phyloP scores from a whole-genome alignment of 2,888 invertebrate species.

The Eupithecia pulchellata region DNA sequence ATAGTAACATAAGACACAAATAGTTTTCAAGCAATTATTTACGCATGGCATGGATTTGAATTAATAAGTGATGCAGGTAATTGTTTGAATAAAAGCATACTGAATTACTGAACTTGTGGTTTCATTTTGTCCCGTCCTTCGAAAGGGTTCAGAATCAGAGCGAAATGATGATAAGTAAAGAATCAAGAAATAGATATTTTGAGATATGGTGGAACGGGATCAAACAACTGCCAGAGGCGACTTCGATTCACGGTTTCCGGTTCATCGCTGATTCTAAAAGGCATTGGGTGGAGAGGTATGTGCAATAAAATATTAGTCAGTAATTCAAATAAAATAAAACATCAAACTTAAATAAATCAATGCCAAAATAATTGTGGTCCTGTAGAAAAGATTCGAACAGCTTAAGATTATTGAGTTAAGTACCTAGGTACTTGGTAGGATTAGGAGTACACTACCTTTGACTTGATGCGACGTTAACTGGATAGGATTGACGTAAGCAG shows the following conservation, averaged over 20 bases:
- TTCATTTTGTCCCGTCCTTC: constrained; percentile 10
- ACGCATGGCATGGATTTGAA: constrained; percentile 11
- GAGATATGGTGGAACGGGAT: constrained; percentile 81
- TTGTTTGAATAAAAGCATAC: constrained; percentile 1
- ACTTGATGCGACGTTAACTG: not conserved
- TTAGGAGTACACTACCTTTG: not conserved
- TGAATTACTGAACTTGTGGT: constrained; percentile 2
- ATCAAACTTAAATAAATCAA: not conserved
- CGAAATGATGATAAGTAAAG: constrained; percentile 37
- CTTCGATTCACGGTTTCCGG: constrained; percentile 87
- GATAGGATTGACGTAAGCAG: not conserved
- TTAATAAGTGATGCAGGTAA: constrained; percentile 17
- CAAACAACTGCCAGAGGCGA: constrained; percentile 76
- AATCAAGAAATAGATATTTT: constrained; percentile 62
- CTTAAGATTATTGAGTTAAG: not conserved
- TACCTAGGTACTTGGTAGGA: not conserved
- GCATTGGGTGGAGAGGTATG: constrained; percentile 87
- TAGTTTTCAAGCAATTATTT: constrained; percentile 16
- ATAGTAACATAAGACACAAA: constrained; percentile 23
- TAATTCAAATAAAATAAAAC: not conserved
- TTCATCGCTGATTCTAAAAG: constrained; percentile 86
- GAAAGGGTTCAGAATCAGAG: not conserved
- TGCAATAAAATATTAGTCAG: not conserved
- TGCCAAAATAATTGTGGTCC: not conserved
- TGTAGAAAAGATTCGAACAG: not conserved